Evolutionary conservation across 2,888 invertebrate genomes (phyloP), one percentile per base, ranked within the genome.

Genomic region (Meteorus colon): DNA sequence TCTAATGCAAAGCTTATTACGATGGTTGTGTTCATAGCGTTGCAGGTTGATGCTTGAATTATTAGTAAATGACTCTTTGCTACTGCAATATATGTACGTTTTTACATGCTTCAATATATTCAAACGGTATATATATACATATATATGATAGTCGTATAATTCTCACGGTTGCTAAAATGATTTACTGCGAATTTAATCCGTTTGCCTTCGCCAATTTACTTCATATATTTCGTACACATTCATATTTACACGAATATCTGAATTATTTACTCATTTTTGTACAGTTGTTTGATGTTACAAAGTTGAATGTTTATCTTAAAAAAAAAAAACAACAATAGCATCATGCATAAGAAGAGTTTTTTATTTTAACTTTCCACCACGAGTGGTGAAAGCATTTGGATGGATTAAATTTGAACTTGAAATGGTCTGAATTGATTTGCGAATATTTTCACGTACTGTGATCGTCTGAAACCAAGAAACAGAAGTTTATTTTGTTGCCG

Each of bases 121-220:
- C 12, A 14, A n/a, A 24, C 1, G 41, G n/a, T n/a, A n/a, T n/a
- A n/a, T n/a, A n/a, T 34, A 31, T 51, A 0, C 55, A 75, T 55
- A 73, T 16, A 37, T 60, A 41, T 75, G 12, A 12, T 41, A 41
- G 8, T 41, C 41, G 41, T 6, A 41, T 72, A 69, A 72, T 60
- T 69, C 67, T 74, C 63, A 73, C 51, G 69, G 19, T 24, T 27
- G 70, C 51, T 69, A 75, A 78, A 68, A 78, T 75, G 73, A 74
- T 78, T 62, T 74, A 66, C 70, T 74, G 74, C 78, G 74, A 76
- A 4, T 48, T 48, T 48, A 48, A 48, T 48, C 48, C 48, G 16
- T 4, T 16, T 48, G 48, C 48, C n/a, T 48, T 48, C 14, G 16
- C n/a, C 48, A 48, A 48, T 48, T 48, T 48, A 48, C 16, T 0